Percentiles rank a stretch among this genome's conserved stretches.
Conservation (phyloP, 2,888 invertebrate species). For the Folsomia candida region DNA sequence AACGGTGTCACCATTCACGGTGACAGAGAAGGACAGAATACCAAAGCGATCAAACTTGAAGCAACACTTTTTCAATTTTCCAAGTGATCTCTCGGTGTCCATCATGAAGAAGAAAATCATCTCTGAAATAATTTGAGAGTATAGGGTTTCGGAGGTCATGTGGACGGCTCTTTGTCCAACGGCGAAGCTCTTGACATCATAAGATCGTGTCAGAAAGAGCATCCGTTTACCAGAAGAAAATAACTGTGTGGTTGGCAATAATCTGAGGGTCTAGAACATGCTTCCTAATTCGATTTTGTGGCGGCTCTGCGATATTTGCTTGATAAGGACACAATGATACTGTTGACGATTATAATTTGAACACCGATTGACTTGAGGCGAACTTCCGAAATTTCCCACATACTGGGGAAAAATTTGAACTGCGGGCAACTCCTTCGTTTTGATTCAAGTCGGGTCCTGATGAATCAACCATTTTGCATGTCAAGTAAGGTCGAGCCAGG, state of each 20-base stretch:
- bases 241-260: background rate
- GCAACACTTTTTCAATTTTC: background rate
- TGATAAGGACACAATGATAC: conserved; percentile 1
- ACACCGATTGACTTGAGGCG: background rate
- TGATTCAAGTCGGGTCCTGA: background rate
- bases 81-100: background rate
- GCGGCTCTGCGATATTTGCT: background rate
- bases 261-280: no score
- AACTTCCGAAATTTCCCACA: background rate
- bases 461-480: background rate
- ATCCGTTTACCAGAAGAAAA: background rate
- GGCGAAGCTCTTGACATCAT: background rate
- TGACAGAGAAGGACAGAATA: background rate
- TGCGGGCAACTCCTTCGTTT: background rate
- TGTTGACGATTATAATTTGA: background rate
- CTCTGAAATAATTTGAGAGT: background rate
- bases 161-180: background rate
- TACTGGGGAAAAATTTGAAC: background rate
- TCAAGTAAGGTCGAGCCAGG: background rate
- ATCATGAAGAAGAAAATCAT: background rate
- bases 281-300: background rate
- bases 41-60: conserved; percentile 4
- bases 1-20: conserved; percentile 3
- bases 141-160: conserved; percentile 2
- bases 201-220: background rate